Base-by-base conservation (phyloP, 2,888 invertebrate species). In the Nemurella pictetii region DNA sequence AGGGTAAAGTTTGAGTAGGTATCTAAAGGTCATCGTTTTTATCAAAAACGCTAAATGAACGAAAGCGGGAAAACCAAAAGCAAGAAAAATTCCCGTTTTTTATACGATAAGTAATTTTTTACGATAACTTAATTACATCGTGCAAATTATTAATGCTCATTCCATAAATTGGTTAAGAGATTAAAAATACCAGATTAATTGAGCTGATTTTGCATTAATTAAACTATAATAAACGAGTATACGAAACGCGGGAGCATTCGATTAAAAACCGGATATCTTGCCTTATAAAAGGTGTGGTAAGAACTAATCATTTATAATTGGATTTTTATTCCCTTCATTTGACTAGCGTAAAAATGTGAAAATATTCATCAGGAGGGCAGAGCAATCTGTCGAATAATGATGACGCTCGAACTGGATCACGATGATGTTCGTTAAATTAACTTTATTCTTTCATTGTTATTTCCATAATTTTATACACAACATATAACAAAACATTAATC, bases 111-210 rank as follows among this genome's bases (percentile, higher is more conserved):
- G 55, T 32, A 55, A 55, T 20, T 55, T 55, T 55, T 55, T 55
- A 55, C 55, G 30, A 80, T 77, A 78, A 80, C 73, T 80, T 80
- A 80, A 84, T 36, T 84, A 80, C 80, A 80, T 78, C 36, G 80
- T 80, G 80, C 35, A 75, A 75, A 82, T 84, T 55, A 28, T 72
- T 72, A 55, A 28, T 55, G 26, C 82, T 82, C 29, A 55, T 82
- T 78, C 29, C 29, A 82, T 72, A 82, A 82, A 82, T 27, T 35
- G 32, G 80, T 32, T 80, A 15, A 36, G 72, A 27, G 72, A 72
- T 82, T 82, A 72, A 72, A 82, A 82, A 82, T 72, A 27, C 29
- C 55, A 82, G 82, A 82, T 82, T 82, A 55, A 82, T 82, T 55
- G 82, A 55, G 72, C 27, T 72, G 82, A 82, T 82, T 82, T 82